Percentiles rank a stretch among this genome's conserved stretches.
These are phyloP conservation scores for Podocnemis expansa DNA, from an alignment of 2,113 vertebrate genomes.

Conservation along the genomic window DNA sequence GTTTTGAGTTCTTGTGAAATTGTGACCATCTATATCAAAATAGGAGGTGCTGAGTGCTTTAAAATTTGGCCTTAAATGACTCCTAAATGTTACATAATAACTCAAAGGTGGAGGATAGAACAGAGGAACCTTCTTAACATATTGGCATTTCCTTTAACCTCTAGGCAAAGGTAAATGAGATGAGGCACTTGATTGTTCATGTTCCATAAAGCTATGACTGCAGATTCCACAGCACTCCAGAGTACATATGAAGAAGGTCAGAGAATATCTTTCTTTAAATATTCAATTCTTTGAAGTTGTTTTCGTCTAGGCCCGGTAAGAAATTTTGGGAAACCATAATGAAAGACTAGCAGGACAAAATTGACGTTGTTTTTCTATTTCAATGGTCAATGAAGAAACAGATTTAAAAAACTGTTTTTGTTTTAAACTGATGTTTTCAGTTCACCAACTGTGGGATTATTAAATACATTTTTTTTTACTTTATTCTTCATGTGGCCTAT, in stretches of 20 bases:
- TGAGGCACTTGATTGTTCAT: background rate
- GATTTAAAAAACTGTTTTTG: background rate
- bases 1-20: background rate
- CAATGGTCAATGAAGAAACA: background rate
- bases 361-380: background rate
- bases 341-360: background rate
- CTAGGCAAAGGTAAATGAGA: background rate
- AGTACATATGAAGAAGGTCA: background rate
- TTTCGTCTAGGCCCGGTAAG: background rate
- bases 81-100: background rate
- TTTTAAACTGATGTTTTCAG: background rate
- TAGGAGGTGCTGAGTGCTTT: background rate
- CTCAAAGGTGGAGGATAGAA: background rate
- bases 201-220: background rate
- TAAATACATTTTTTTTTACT: background rate
- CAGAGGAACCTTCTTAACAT: no score
- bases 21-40: background rate
- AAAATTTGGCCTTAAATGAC: background rate
- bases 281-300: background rate
- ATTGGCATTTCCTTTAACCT: background rate
- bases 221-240: constrained; percentile 1
- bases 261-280: background rate
- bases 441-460: background rate
- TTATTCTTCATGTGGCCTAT: background rate
- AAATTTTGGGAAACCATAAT: background rate